Percentiles rank a stretch among this genome's conserved stretches.
Evolutionary conservation across 2,113 vertebrate genomes (phyloP).

Genomic region (Meleagris gallopavo): DNA sequence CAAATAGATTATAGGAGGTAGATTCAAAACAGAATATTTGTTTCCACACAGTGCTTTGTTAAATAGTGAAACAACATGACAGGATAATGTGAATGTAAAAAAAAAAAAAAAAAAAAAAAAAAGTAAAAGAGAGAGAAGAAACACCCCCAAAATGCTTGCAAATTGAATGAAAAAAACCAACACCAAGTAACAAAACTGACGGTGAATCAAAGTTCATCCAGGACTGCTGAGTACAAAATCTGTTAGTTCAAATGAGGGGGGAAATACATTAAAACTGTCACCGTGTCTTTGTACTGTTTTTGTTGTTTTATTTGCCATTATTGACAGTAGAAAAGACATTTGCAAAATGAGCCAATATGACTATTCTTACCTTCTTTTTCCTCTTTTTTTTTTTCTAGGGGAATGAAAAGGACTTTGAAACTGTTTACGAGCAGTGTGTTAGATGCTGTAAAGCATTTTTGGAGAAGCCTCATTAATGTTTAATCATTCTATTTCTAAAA

Average conservation of each 20-base stretch:
- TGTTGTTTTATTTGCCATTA: neutral
- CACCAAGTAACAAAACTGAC: too few species aligned
- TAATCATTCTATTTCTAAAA: neutral
- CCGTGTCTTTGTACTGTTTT: neutral
- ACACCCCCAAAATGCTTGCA: neutral
- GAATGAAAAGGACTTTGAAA: conserved; percentile 87
- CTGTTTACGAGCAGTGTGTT: conserved; percentile 86
- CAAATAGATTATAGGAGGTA: neutral
- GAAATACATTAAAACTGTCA: neutral
- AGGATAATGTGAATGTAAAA: neutral
- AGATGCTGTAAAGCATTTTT: conserved; percentile 88
- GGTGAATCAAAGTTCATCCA: neutral
- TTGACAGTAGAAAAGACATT: neutral
- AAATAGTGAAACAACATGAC: neutral
- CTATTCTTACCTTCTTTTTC: neutral
- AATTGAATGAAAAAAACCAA: neutral
- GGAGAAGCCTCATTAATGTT: conserved; percentile 73
- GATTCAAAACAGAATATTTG: neutral
- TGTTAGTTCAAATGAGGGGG: neutral
- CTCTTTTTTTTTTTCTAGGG: conserved; percentile 81
- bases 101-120: neutral
- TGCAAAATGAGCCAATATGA: neutral
- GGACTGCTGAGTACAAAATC: neutral
- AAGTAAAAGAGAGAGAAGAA: neutral
- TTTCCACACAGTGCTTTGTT: neutral